Percentiles rank a stretch among this genome's conserved stretches.
phyloP scores from a whole-genome alignment of 2,888 invertebrate species.

The Pandemis heparana region DNA sequence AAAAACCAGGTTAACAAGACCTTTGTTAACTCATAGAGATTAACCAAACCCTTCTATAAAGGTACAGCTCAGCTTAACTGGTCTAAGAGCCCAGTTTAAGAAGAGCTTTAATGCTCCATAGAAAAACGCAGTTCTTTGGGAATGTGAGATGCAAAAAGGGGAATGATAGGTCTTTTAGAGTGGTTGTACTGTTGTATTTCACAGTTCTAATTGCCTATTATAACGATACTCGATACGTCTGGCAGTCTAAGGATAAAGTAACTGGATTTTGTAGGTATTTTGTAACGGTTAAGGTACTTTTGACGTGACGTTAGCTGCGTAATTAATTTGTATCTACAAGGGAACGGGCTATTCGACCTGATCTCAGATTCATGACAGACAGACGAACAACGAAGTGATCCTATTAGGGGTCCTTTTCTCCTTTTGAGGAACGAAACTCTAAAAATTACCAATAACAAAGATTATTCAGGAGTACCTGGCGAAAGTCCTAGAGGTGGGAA shows the following conservation, averaged over 20 bases:
- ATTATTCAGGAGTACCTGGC: too few species aligned
- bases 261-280: constrained; percentile 34
- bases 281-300: constrained; percentile 23
- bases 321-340: neutral
- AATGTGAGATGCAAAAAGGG: constrained; percentile 44
- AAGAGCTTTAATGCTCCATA: constrained; percentile 46
- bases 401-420: too few species aligned
- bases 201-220: constrained; percentile 82
- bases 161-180: constrained; percentile 46
- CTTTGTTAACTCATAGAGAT: neutral
- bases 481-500: too few species aligned
- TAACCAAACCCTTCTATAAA: neutral
- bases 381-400: too few species aligned
- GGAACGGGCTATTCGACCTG: too few species aligned
- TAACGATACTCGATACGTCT: constrained; percentile 80
- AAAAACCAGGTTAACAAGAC: constrained; percentile 22
- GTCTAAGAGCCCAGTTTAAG: constrained; percentile 50
- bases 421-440: too few species aligned
- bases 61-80: constrained; percentile 14
- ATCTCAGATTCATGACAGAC: too few species aligned
- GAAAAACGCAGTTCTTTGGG: constrained; percentile 42
- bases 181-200: constrained; percentile 63
- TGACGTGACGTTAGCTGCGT: neutral
- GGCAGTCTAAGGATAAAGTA: constrained; percentile 48
- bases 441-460: too few species aligned